Evolutionary conservation across 2,888 invertebrate species (phyloP), one percentile per base, ranked within the genome.

Genomic region (Ypsolopha sequella): DNA sequence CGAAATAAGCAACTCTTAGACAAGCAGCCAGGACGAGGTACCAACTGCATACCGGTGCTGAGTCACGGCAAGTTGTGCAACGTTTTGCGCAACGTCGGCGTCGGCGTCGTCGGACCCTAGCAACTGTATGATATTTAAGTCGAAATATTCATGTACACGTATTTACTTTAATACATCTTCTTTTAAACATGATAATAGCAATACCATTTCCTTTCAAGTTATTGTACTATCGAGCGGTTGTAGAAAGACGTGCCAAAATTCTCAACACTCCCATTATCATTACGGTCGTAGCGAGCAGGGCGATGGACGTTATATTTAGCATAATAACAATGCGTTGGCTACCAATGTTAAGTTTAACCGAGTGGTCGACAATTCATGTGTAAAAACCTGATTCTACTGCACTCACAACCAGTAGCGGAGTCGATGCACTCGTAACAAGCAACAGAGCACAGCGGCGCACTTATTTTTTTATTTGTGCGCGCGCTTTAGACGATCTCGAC

Each of bases 41-140:
- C 36, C 11, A 74, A 71, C 71, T 69, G 64, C 70, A 67, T 66
- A 11, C 35, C 62, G 61, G 56, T 65, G 66, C 75, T 81, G 82
- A 82, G 70, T 81, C 80, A 84, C 68, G 60, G 61, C 58, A 55
- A 53, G 62, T 84, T 81, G 75, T 75, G 81, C 73, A 84, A 85
- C 61, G 58, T 61, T 77, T 78, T 75, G 73, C 80, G 78, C 76
- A 80, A 80, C 73, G n/a, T n/a, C n/a, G n/a, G n/a, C n/a, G n/a
- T n/a, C n/a, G n/a, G n/a, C 69, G 68, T 67, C 65, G 62, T 59
- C 66, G 58, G 62, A 66, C 65, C 66, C 68, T 70, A 62, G 59
- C 56, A 54, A 63, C 60, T 61, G 61, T 24, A 2, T 24, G 24
- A 24, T 24, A 24, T 24, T 24, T 3, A 24, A 24, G 24, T 4